phyloP scores from a whole-genome alignment of 2,797 vertebrate genomes.

The Picus viridis region DNA sequence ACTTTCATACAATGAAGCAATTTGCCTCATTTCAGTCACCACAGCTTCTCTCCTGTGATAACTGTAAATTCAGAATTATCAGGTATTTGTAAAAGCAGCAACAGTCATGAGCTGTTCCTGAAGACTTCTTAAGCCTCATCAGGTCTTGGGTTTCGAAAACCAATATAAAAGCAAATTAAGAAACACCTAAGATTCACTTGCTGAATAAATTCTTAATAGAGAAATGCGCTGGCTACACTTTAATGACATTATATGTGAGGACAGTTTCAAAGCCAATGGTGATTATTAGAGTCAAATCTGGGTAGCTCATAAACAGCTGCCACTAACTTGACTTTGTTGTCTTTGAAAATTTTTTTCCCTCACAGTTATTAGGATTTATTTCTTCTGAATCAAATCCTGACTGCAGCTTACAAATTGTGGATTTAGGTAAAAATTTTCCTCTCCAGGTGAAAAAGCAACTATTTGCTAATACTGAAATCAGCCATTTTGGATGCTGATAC shows the following conservation, averaged over 20 bases:
- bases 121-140: conserved; percentile 1
- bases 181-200: background rate
- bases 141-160: conserved; percentile 5
- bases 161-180: background rate
- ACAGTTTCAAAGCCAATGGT: background rate
- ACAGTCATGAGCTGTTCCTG: background rate
- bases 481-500: background rate
- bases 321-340: background rate
- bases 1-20: conserved; percentile 45
- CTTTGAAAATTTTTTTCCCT: background rate
- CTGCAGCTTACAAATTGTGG: background rate
- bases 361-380: background rate
- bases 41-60: conserved; percentile 37
- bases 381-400: background rate
- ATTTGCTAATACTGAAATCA: background rate
- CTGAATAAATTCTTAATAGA: conserved; percentile 16
- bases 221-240: background rate
- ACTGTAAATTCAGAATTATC: conserved; percentile 25
- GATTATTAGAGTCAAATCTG: conserved; percentile 6
- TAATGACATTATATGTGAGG: background rate
- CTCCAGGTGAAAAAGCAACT: background rate
- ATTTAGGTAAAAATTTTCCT: conserved; percentile 12
- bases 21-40: conserved; percentile 45
- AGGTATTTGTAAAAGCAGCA: conserved; percentile 26
- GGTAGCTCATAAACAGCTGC: background rate